Base-by-base conservation (phyloP, 2,888 invertebrate genomes). In the Xestia sexstrigata region DNA sequence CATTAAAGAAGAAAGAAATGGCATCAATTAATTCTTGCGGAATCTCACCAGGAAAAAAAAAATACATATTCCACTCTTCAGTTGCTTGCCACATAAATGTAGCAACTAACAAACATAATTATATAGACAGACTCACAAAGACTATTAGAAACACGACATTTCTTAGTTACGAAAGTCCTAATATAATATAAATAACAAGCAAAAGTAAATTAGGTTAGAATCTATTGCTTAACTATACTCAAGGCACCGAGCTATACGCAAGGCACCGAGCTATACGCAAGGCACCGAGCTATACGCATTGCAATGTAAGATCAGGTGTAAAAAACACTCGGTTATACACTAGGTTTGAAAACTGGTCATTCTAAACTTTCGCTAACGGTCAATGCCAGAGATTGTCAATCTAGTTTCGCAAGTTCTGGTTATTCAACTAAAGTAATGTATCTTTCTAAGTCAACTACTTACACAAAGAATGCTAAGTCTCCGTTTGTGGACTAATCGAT, bases 331-430 rank as follows among this genome's bases (percentile, higher is more conserved):
- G 75, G 63, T 79, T 83, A 77, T 60, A 58, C 74, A 45, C 74
- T 76, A 74, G 74, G 72, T 66, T 83, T 78, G 78, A 89, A 80
- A 92, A 91, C 92, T 82, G 74, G 91, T 91, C 83, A 83, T 82
- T 82, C 26, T 77, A 82, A 90, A 91, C 95, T 95, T 95, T 95
- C 95, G 91, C 95, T 82, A 82, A 87, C 92, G 95, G 95, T 93
- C 95, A 95, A 93, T 94, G 95, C 92, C 93, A 92, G 89, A 88
- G 87, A 89, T 86, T 87, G 80, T 65, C 89, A 88, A 89, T 89
- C 91, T 90, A 84, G 92, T 91, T 90, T 89, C 82, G 85, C 86
- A 78, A 89, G 80, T 80, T 73, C 70, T 49, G 74, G 73, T 69
- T 70, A 30, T 52, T 35, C n/a, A 49, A 77, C 52, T 71, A 69